Conservation (phyloP, 2,113 vertebrate species). For the Oryzias woworae region DNA sequence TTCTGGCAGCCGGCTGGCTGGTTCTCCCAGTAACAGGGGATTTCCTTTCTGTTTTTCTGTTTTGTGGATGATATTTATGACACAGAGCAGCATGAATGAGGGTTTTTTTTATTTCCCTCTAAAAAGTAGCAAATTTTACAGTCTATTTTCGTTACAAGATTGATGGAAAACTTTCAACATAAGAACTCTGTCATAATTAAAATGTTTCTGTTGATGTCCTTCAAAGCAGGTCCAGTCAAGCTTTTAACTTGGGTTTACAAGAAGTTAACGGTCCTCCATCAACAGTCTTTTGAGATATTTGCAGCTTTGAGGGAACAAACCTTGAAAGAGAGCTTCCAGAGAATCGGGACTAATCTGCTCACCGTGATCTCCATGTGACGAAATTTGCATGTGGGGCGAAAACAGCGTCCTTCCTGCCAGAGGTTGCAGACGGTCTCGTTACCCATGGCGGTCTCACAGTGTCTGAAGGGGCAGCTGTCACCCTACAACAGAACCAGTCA, state of each 20-base stretch:
- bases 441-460: constrained; percentile 92
- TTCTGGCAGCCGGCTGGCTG: constrained; percentile 92
- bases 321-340: constrained; percentile 5
- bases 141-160: too few relatives aligned
- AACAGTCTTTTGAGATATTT: constrained; percentile 26
- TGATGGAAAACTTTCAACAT: too few relatives aligned
- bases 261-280: constrained; percentile 2
- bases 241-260: neutral
- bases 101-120: too few relatives aligned
- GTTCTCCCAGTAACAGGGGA: constrained; percentile 96
- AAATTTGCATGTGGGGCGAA: constrained; percentile 90
- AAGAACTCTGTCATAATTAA: too few relatives aligned
- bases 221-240: too few relatives aligned
- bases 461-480: constrained; percentile 90
- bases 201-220: too few relatives aligned
- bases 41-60: constrained; percentile 93
- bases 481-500: constrained; percentile 78
- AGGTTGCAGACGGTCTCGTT: constrained; percentile 89
- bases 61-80: constrained; percentile 4
- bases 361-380: constrained; percentile 97
- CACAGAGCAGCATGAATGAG: neutral
- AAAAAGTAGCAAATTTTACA: too few relatives aligned
- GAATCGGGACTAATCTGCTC: constrained; percentile 47
- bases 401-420: constrained; percentile 93
- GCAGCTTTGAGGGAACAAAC: constrained; percentile 24